Base-by-base conservation (phyloP, 2,113 vertebrate genomes). In the Cnemophilus loriae region DNA sequence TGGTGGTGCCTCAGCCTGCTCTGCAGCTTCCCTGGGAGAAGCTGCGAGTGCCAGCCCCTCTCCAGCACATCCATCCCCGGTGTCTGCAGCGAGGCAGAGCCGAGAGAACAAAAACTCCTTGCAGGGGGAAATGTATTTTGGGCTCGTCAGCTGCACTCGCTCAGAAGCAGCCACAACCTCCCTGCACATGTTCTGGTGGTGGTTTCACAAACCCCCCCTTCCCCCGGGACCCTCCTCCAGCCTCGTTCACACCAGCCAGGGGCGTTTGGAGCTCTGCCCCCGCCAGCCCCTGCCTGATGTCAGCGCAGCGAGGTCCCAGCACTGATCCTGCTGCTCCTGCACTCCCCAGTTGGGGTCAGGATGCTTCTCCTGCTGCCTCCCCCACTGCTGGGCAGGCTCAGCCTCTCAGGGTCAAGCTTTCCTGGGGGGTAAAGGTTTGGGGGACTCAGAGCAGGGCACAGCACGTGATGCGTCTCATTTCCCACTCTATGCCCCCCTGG, bases 401-500 rank as follows among this genome's bases (percentile, higher is more conserved):
- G 37, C n/a, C 47, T 28, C 85, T 46, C 1, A 0, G 23, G 80
- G 13, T 4, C 18, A 2, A 5, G 3, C 32, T 47, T 63, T 35
- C 14, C 41, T 19, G 57, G 9, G 44, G 26, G 28, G 16, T 14
- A 6, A 55, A 75, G 41, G 12, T 15, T 2, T 52, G 63, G 68
- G 32, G 52, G 8, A 3, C 26, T 11, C n/a, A 3, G 14, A 79
- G 84, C 18, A 35, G 23, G 41, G 44, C 20, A 30, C n/a, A 55
- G 64, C 55, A 24, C 33, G 6, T 0, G 0, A 10, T 11, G 18
- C 28, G 26, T 50, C 53, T 73, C 44, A 30, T 89, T 86, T 47
- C 59, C 42, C 17, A 1, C 35, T 10, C 24, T 6, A 3, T 12
- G 3, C 3, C 5, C 8, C 13, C 2, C 0, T 7, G 32, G 33